Base-by-base conservation (phyloP, 1,140 invertebrate genomes). In the Mylabris phalerata region DNA sequence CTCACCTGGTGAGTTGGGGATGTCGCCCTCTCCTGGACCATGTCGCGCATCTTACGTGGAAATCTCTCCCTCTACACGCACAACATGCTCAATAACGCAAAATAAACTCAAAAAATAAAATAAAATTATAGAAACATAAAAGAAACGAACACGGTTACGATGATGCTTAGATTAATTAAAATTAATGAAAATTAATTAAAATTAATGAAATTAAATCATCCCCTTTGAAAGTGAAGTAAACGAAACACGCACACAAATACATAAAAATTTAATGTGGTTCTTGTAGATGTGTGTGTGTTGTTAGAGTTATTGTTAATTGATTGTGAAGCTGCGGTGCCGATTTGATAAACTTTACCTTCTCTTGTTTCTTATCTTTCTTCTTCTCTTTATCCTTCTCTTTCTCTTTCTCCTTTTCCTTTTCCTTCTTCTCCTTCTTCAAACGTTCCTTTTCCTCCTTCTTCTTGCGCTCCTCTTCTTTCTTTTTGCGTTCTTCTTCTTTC, bases 11-110 rank as follows among this genome's bases (percentile, higher is more conserved):
- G 57, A 48, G 58, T 67, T 57, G 59, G 59, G 41, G 61, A 46
- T 46, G 63, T 56, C 59, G 67, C 61, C 55, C 67, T 69, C 60
- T 66, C 77, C 71, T 80, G 80, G 68, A 84, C 81, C 76, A 84
- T 77, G 78, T 85, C 83, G 72, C 82, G 81, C 82, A 83, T 84
- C 82, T 84, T 85, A 78, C 80, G 80, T 66, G 83, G 82, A 78
- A 83, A 84, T 76, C 78, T 81, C 78, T 84, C 83, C 80, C 82
- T 71, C 73, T 75, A 70, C 63, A 69, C 66, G 66, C 67, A 70
- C 63, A 70, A 70, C 68, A 67, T 62, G 67, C 66, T 67, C 68
- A 72, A 67, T 64, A 68, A 69, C 59, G 55, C 60, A 67, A 65
- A 62, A 63, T 58, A 54, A 68, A 69, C 62, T 48, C 51, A 65